phyloP scores from a whole-genome alignment of 1,140 invertebrate genomes.

The Bilobella aurantiaca region DNA sequence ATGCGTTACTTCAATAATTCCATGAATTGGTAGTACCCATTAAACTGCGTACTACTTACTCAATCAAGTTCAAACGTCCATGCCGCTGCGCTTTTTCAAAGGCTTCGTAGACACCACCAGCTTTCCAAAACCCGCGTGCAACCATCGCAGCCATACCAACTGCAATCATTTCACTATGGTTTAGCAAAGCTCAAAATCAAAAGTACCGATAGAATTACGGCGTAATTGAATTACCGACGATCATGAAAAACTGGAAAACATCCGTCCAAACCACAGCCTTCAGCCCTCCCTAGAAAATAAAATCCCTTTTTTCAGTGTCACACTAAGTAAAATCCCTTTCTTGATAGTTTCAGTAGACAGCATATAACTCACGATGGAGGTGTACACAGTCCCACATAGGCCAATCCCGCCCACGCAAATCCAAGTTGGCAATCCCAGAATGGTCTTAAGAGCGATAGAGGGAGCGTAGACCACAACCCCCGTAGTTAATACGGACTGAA shows the following conservation, averaged over 20 bases:
- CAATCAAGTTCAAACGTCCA: constrained; percentile 14
- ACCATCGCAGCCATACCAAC: neutral
- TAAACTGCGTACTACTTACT: constrained; percentile 16
- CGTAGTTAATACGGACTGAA: constrained; percentile 33
- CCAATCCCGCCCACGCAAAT: constrained; percentile 29
- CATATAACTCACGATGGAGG: constrained; percentile 24
- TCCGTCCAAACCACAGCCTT: constrained; percentile 6
- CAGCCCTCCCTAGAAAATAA: constrained; percentile 5
- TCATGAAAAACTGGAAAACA: neutral
- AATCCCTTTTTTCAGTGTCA: neutral
- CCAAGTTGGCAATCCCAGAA: constrained; percentile 32
- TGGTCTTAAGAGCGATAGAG: constrained; percentile 27
- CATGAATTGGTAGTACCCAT: too few relatives aligned
- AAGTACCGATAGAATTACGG: neutral
- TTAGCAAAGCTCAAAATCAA: neutral
- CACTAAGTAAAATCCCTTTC: neutral
- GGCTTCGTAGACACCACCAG: constrained; percentile 10
- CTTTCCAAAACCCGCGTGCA: constrained; percentile 8
- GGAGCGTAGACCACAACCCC: constrained; percentile 33
- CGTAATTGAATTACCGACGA: neutral
- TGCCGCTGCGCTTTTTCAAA: constrained; percentile 10
- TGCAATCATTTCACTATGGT: neutral
- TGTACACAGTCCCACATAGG: constrained; percentile 33
- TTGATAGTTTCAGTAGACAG: neutral
- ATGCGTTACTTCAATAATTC: too few relatives aligned